Evolutionary conservation across 2,797 vertebrate genomes (phyloP), one percentile per base, ranked within the genome.

Genomic region (Periophthalmus magnuspinnatus): DNA sequence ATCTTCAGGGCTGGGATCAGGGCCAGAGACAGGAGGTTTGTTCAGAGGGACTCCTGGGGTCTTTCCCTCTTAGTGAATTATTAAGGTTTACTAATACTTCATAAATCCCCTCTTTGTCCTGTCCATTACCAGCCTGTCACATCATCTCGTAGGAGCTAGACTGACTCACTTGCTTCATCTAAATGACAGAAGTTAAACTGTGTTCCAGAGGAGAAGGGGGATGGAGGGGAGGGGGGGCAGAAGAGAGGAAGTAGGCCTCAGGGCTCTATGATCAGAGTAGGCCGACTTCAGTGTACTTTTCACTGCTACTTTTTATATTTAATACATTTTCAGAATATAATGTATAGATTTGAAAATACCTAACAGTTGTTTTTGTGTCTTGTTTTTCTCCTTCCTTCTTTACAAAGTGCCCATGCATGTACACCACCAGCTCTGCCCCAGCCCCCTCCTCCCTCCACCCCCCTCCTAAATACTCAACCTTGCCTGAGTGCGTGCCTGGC

Each of bases 71-170:
- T 65, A 54, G 89, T 94, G 88, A 94, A 94, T 94, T 94, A 94
- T 93, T 94, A 92, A 94, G 89, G 87, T 92, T 92, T 91, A 91
- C 92, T 94, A 94, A 94, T 94, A 91, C 90, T 89, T 92, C 83
- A 86, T 91, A 92, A 92, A 91, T 86, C 86, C 88, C 87, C 91
- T 90, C 91, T 92, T 93, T 93, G 90, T 92, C 89, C 86, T 86
- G 87, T 93, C 91, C 91, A 94, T 93, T 94, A 93, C 89, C 89
- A 57, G 80, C 89, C 89, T 93, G 91, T 94, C 93, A 93, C 88
- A 93, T 93, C 89, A 79, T 84, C 83, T 92, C 75, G 70, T 68
- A 72, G n/a, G 75, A 74, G 74, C 71, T 21, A 77, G 83, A 88
- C 84, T 86, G 89, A 93, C 82, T 92, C 82, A 75, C 84, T 86